phyloP scores from a whole-genome alignment of 2,888 invertebrate genomes.

The Psylliodes chrysocephalus region DNA sequence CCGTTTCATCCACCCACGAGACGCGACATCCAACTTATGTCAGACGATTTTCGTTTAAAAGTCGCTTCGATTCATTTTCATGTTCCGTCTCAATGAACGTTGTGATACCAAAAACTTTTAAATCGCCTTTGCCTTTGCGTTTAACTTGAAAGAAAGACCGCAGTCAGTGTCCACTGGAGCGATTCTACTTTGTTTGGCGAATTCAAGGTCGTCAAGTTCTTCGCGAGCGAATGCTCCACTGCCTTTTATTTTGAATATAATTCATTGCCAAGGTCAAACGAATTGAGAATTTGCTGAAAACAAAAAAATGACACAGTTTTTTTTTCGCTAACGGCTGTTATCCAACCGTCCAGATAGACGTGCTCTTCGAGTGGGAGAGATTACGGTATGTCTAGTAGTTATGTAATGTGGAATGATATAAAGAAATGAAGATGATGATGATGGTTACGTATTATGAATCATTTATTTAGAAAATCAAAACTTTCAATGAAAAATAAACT shows the following conservation, averaged over 20 bases:
- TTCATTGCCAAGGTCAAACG: conserved; percentile 44
- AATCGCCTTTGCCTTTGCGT: background rate
- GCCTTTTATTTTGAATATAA: conserved; percentile 50
- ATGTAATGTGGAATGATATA: no score
- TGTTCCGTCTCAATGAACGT: background rate
- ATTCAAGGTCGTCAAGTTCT: conserved; percentile 51
- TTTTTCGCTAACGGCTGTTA: conserved; percentile 7
- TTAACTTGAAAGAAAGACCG: conserved; percentile 10
- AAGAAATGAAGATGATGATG: no score
- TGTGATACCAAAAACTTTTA: conserved; percentile 5
- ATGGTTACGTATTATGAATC: no score
- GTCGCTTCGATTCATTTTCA: background rate
- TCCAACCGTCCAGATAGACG: background rate
- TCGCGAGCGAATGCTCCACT: conserved; percentile 51
- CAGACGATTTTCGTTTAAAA: background rate
- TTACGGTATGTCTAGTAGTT: background rate
- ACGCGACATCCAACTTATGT: background rate
- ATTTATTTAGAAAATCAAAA: no score
- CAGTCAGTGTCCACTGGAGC: conserved; percentile 23
- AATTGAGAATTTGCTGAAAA: conserved; percentile 21
- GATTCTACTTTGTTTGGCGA: conserved; percentile 42
- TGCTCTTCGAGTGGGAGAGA: background rate
- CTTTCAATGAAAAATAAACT: no score
- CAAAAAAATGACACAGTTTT: conserved; percentile 20
- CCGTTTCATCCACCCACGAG: background rate